Evolutionary conservation across 2,113 vertebrate genomes (phyloP).

Genomic region (Semicossyphus pulcher): DNA sequence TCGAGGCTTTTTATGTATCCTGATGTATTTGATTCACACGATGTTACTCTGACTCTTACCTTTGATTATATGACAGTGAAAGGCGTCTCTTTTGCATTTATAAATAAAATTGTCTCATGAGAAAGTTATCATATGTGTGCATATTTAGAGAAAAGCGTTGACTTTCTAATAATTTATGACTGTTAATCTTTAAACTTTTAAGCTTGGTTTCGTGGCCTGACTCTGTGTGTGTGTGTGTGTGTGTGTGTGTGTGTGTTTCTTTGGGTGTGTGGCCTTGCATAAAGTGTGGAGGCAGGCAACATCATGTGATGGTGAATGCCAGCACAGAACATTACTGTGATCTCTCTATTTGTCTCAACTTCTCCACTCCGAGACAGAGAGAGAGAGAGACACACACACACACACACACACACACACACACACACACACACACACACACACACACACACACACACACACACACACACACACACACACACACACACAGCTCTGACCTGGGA

Average conservation of each 20-base stretch:
- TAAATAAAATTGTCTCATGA: slow-evolving; percentile 29
- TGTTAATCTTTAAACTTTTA: slow-evolving; percentile 1
- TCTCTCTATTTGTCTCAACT: slow-evolving; percentile 40
- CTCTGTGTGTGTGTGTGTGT: neutral
- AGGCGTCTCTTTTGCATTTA: slow-evolving; percentile 28
- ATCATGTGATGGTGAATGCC: slow-evolving; percentile 71
- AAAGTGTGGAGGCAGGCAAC: slow-evolving; percentile 61
- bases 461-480: slow-evolving; percentile 43
- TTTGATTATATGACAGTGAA: neutral
- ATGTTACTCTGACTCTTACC: slow-evolving; percentile 37
- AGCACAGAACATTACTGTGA: slow-evolving; percentile 66
- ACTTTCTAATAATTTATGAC: slow-evolving; percentile 12
- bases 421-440: slow-evolving; percentile 19
- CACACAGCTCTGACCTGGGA: slow-evolving; percentile 61
- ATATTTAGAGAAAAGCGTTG: neutral
- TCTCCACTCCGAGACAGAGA: slow-evolving; percentile 15
- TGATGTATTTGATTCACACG: slow-evolving; percentile 21
- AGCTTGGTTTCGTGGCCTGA: neutral
- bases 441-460: slow-evolving; percentile 33
- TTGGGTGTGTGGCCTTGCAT: slow-evolving; percentile 38
- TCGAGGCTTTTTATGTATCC: slow-evolving; percentile 26
- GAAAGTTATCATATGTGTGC: neutral
- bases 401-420: slow-evolving; percentile 26
- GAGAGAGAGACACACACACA: slow-evolving; percentile 26
- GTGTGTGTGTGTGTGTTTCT: neutral